A percentile compares a stretch with the other conserved stretches of the same genome.
Conservation (phyloP, 1,140 invertebrate species). For the Araneus ventricosus region DNA sequence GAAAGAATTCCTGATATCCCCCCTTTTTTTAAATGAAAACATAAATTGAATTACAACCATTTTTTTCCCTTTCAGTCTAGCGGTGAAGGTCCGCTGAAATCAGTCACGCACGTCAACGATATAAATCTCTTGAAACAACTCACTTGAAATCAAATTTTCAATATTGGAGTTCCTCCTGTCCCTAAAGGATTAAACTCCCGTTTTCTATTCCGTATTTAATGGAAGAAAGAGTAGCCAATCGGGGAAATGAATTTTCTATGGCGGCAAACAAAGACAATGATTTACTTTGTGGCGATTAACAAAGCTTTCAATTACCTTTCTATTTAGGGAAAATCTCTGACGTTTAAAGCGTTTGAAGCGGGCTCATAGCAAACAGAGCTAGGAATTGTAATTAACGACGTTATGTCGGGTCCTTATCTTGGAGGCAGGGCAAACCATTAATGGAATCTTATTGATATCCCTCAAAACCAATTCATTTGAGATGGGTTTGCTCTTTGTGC, state of each 20-base stretch:
- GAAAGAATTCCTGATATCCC: neutral
- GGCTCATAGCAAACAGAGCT: slow-evolving; percentile 44
- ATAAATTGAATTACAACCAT: neutral
- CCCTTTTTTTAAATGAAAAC: neutral
- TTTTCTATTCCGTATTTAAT: slow-evolving; percentile 37
- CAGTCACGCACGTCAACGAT: neutral
- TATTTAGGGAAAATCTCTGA: slow-evolving; percentile 61
- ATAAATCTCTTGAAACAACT: slow-evolving; percentile 17
- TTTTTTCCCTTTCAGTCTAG: neutral
- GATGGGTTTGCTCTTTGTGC: slow-evolving; percentile 44
- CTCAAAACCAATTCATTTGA: slow-evolving; percentile 65
- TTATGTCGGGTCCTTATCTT: slow-evolving; percentile 43
- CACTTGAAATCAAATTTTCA: slow-evolving; percentile 34
- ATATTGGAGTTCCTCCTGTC: neutral
- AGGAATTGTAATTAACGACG: slow-evolving; percentile 59
- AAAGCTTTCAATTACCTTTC: slow-evolving; percentile 72
- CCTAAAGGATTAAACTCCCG: slow-evolving; percentile 47
- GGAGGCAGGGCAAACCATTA: slow-evolving; percentile 39
- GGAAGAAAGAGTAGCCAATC: slow-evolving; percentile 44
- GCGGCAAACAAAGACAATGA: slow-evolving; percentile 62
- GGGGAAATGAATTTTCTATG: slow-evolving; percentile 49
- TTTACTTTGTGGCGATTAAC: slow-evolving; percentile 66
- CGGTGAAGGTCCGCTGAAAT: neutral
- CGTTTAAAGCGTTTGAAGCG: slow-evolving; percentile 49
- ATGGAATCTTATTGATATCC: slow-evolving; percentile 66